Base-by-base conservation (phyloP, 2,797 vertebrate genomes). In the Syngnathus rostellatus region DNA sequence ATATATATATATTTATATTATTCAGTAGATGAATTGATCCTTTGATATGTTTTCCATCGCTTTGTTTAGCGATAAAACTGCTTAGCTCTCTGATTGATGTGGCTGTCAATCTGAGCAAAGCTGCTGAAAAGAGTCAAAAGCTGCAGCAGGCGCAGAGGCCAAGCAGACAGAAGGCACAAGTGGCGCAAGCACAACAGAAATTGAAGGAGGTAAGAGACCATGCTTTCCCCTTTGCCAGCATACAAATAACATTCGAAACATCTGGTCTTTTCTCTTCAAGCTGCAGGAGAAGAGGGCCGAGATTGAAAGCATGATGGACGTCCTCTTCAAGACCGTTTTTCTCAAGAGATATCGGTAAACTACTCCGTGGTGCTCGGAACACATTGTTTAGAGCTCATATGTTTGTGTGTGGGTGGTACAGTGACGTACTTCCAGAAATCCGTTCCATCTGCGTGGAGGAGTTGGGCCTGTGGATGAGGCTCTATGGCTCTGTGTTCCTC, bases 301-400 rank as follows among this genome's bases (percentile, higher is more conserved):
- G 80, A 78, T 94, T 57, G 92, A 94, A 72, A 92, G 91, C 82
- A 93, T 94, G 92, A 94, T 94, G 93, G 91, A 93, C 69, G 81
- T 89, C 54, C 87, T 97, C 85, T 96, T 97, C 85, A 96, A 94
- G 84, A 93, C 93, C 55, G 91, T 92, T 0, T 96, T 97, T 76
- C 86, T 97, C 46, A 94, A 92, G 68, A 89, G 95, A 85, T 95
- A 96, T 80, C 88, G 95, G 95, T 97, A 82, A 37, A 21, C 19
- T 64, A 4, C 23, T 31, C 41, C n/a, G 5, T 48, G 62, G n/a
- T 25, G n/a, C 25, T 50, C 45, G 9, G 8, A 17, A 62, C 14
- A 19, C 14, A 19, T 7, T 39, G 8, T 39, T 39, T 7, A 39
- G 37, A 7, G 16, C 21, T 25, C 57, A 37, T 21, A 66, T 19